Conservation (phyloP, 2,797 vertebrate genomes). For the Danio tinwini region DNA sequence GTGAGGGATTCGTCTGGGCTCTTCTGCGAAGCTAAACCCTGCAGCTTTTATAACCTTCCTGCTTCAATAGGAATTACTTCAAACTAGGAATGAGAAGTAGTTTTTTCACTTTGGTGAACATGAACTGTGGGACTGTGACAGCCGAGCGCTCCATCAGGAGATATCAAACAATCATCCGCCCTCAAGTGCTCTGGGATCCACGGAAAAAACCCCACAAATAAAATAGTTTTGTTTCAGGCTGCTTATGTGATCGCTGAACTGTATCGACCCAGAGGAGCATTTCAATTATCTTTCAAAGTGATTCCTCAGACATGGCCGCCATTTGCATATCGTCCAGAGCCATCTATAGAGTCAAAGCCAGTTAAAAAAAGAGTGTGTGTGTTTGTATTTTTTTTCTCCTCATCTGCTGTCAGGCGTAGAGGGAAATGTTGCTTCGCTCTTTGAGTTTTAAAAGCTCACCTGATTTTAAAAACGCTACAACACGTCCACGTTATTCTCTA, state of each 20-base stretch:
- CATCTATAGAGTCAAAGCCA: slow-evolving; percentile 62
- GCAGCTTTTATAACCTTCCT: background rate
- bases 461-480: slow-evolving; percentile 53
- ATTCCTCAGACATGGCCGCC: slow-evolving; percentile 56
- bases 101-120: background rate
- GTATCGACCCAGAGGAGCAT: slow-evolving; percentile 63
- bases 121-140: background rate
- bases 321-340: slow-evolving; percentile 71
- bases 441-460: slow-evolving; percentile 57
- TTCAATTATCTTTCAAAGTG: slow-evolving; percentile 70
- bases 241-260: slow-evolving; percentile 67
- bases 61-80: background rate
- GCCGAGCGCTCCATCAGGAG: slow-evolving; percentile 47
- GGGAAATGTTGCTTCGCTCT: slow-evolving; percentile 52
- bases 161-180: slow-evolving; percentile 59
- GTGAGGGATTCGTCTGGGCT: background rate
- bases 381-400: slow-evolving; percentile 30
- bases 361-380: slow-evolving; percentile 53
- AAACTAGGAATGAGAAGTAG: background rate
- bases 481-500: slow-evolving; percentile 54
- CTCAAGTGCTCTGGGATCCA: slow-evolving; percentile 55
- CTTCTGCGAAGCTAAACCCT: background rate
- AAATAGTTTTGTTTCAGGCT: slow-evolving; percentile 60
- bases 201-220: slow-evolving; percentile 27
- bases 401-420: slow-evolving; percentile 46